These are phyloP conservation scores for Pammene fasciana DNA, from an alignment of 2,888 invertebrate genomes.

Conservation along the genomic window DNA sequence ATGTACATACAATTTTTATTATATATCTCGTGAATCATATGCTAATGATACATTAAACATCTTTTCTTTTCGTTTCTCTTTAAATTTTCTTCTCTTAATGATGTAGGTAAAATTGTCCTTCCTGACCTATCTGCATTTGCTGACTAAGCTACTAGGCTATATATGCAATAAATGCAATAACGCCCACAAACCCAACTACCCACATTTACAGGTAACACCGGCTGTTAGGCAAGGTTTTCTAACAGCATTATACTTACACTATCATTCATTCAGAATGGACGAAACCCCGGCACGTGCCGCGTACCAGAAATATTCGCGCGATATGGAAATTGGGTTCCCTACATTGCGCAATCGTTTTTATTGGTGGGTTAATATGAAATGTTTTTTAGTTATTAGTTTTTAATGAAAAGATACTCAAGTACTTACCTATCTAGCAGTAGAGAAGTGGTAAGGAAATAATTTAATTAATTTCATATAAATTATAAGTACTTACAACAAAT, in stretches of 20 bases:
- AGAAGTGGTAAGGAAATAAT: no score
- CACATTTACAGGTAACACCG: constrained; percentile 15
- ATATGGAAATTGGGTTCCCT: constrained; percentile 3
- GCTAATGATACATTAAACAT: constrained; percentile 18
- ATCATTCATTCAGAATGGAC: constrained; percentile 19
- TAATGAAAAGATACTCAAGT: no score
- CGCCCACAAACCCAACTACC: constrained; percentile 20
- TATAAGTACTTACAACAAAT: no score
- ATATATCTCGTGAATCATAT: constrained; percentile 4
- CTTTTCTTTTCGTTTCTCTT: constrained; percentile 12
- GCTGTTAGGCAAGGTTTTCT: background rate
- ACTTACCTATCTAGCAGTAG: no score
- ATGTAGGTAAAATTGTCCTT: no score
- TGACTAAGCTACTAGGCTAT: no score
- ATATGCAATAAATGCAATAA: constrained; percentile 15
- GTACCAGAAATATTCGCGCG: constrained; percentile 24
- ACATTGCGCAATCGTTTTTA: background rate
- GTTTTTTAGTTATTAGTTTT: no score
- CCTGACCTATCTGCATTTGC: no score
- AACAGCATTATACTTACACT: constrained; percentile 7
- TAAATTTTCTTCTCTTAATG: no score
- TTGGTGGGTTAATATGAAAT: background rate
- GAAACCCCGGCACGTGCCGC: constrained; percentile 21
- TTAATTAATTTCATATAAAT: no score
- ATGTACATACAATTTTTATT: background rate